phyloP scores from a whole-genome alignment of 2,888 invertebrate species.

The Mesorhabditis spiculigera region DNA sequence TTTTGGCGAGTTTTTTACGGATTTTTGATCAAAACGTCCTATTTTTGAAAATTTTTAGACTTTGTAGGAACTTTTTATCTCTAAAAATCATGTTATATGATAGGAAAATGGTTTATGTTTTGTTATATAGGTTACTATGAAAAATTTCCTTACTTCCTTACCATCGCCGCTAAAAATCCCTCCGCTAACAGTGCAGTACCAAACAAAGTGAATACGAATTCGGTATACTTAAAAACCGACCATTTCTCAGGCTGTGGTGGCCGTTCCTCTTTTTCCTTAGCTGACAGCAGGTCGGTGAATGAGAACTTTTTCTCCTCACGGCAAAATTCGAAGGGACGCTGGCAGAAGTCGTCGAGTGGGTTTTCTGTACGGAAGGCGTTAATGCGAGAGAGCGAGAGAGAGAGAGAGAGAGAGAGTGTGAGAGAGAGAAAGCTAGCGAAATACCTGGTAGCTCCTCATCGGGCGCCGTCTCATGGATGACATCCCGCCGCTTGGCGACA shows the following conservation, averaged over 20 bases:
- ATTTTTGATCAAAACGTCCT: too few species aligned
- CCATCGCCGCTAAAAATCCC: too few species aligned
- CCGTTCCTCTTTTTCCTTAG: conserved; percentile 20
- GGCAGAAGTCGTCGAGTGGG: conserved; percentile 15
- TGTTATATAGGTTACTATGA: too few species aligned
- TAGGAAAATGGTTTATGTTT: too few species aligned
- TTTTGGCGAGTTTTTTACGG: too few species aligned
- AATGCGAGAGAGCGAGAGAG: not conserved
- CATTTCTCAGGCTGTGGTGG: conserved; percentile 39
- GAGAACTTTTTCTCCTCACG: conserved; percentile 32
- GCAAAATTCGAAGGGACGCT: conserved; percentile 40
- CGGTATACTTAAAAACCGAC: conserved; percentile 20
- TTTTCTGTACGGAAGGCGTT: conserved; percentile 13
- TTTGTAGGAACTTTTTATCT: too few species aligned
- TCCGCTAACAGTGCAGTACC: too few species aligned
- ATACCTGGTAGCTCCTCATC: conserved; percentile 24
- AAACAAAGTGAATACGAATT: too few species aligned
- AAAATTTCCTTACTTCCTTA: too few species aligned
- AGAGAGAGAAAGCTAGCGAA: not conserved
- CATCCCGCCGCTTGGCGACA: conserved; percentile 34
- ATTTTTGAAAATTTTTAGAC: too few species aligned
- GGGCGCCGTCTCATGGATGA: conserved; percentile 35
- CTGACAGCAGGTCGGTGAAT: conserved; percentile 29
- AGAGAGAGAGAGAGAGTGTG: not conserved
- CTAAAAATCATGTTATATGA: too few species aligned